Base-by-base conservation (phyloP, 1,140 invertebrate genomes). In the Acyrthosiphon pisum region DNA sequence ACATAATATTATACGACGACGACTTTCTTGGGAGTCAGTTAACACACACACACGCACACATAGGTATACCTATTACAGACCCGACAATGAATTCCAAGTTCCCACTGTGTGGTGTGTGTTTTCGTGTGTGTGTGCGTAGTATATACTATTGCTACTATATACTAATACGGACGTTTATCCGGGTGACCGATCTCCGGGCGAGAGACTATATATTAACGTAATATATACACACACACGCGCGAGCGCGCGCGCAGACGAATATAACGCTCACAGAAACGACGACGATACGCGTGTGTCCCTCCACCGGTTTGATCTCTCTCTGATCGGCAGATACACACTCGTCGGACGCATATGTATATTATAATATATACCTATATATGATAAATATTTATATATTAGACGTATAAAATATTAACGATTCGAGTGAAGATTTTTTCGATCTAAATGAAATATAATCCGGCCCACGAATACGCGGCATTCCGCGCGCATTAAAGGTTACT, bases 131-230 rank as follows among this genome's bases (percentile, higher is more conserved):
- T 46, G 44, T 2, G 37, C 26, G 83, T 35, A n/a, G 41, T 26
- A 41, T 35, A 68, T 35, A 76, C 60, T 18, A 76, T 76, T 18
- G 84, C 84, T 87, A 87, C 86, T 48, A 87, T 48, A 48, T 87
- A 88, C 87, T 88, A 50, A 88, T 88, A 88, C 87, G 87, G 87
- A 88, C 87, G 46, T 88, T 88, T 88, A 88, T 88, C 87, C 87
- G 87, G 87, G 20, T 88, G 87, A 88, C 87, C 87, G 87, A 88
- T 88, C 87, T 88, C 9, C 46, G 87, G 44, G 30, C 87, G 46
- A 88, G 87, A 88, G 46, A n/a, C 46, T 87, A 30, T 48, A 44
- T 23, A 44, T 20, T 87, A 87, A 50, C 44, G 35, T 46, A 18
- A 87, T 46, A n/a, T 22, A 88, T 48, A 88, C 86, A 30, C 46